Base-by-base conservation (phyloP, 1,140 invertebrate species). In the Pararge aegeria region DNA sequence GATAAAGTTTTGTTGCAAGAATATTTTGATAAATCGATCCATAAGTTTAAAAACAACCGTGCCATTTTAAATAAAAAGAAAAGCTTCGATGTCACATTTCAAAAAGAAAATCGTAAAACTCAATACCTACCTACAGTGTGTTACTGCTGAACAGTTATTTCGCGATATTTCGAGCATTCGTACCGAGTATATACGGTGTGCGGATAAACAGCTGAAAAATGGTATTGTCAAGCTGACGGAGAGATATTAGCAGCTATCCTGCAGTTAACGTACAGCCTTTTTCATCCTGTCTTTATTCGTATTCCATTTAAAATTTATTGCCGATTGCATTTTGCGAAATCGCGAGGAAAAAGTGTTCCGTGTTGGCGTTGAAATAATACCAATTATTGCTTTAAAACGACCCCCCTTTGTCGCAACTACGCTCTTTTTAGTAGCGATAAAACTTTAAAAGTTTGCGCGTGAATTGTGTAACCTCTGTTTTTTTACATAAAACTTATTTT, bases 191-290 rank as follows among this genome's bases (percentile, higher is more conserved):
- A 34, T 34, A 34, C 30, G 30, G 30, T 6, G 30, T 40, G 55
- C 59, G 59, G 53, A 61, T 61, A 55, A 61, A 55, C 59, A 61
- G 53, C 46, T 61, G 59, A 61, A 61, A 61, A 61, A 61, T 61
- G 53, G 59, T 13, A 30, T 37, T 55, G 59, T 61, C 59, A 55
- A n/a, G 10, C 37, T 38, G 59, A 50, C 59, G 48, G 52, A 55
- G 59, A 61, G 59, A 61, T 61, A 61, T 61, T 61, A 61, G 59
- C 52, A 61, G 53, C 58, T 49, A 48, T 61, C 52, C 42, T 55
- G 42, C 52, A 55, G 52, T 55, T 53, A 55, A 51, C 59, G 52
- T 51, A 51, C 27, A 51, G 44, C 30, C 44, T 30, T 55, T 61
- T 61, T 61, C 58, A 40, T 55, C 34, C 51, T 61, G 51, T 48